Conservation (phyloP, 2,113 vertebrate species). For the Nicator chloris region DNA sequence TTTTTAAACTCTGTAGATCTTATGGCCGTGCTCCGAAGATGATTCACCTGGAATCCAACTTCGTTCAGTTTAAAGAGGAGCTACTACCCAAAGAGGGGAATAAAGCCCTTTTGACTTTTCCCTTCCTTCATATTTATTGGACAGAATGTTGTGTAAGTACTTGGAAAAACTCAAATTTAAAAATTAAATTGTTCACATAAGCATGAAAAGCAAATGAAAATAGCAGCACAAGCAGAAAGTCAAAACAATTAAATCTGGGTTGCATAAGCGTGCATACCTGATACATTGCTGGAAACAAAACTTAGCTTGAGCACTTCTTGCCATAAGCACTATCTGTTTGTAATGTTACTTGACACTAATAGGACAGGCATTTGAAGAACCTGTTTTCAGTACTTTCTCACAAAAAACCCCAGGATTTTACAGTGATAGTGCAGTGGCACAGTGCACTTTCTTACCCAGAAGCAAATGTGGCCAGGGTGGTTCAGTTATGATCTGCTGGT, state of each 20-base stretch:
- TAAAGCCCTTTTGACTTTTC: constrained; percentile 96
- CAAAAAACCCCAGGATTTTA: not conserved
- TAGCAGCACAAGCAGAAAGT: not conserved
- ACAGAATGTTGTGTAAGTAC: constrained; percentile 97
- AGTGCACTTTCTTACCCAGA: not conserved
- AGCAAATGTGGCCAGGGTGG: not conserved
- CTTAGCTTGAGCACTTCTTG: not conserved
- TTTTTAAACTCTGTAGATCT: constrained; percentile 76
- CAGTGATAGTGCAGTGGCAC: not conserved
- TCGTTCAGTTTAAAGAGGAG: constrained; percentile 98
- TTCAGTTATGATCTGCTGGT: not conserved
- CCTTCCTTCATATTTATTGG: constrained; percentile 98
- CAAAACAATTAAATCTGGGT: not conserved
- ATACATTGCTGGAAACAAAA: not conserved
- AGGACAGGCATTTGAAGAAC: not conserved
- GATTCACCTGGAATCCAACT: constrained; percentile 99
- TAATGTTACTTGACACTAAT: not conserved
- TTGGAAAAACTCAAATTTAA: not conserved
- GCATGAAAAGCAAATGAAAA: not conserved
- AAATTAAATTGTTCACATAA: not conserved
- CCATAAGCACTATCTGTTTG: not conserved
- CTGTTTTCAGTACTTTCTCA: not conserved
- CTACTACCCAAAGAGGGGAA: constrained; percentile 96
- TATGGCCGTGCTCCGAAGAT: constrained; percentile 97
- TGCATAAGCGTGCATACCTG: not conserved